Evolutionary conservation across 1,140 invertebrate genomes (phyloP).

Genomic region (Papilio aristodemus): DNA sequence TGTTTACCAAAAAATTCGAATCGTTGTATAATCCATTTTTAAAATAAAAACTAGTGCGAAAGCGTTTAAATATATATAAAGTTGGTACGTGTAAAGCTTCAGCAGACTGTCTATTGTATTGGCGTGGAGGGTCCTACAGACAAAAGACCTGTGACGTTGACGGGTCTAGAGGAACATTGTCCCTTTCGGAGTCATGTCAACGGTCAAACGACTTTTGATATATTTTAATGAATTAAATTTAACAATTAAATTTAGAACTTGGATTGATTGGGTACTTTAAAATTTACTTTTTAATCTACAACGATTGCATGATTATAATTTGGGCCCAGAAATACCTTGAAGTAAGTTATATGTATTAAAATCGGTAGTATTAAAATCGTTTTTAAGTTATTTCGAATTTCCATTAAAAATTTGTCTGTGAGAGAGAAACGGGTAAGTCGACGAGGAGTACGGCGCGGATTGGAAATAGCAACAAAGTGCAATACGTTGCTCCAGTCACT

Average conservation of each 20-base stretch:
- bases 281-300: neutral
- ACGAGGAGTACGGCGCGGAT: constrained; percentile 37
- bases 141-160: constrained; percentile 31
- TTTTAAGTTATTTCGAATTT: constrained; percentile 23
- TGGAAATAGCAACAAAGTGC: constrained; percentile 48
- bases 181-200: constrained; percentile 29
- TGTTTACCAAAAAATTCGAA: neutral
- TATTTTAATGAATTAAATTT: neutral
- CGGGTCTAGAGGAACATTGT: constrained; percentile 32
- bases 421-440: constrained; percentile 27
- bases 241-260: neutral
- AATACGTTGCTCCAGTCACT: constrained; percentile 41
- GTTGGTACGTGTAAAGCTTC: constrained; percentile 26
- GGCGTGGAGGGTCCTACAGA: constrained; percentile 30
- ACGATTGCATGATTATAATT: neutral
- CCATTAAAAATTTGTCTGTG: neutral
- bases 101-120: constrained; percentile 31
- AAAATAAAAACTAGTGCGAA: constrained; percentile 30
- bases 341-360: no score
- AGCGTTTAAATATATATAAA: constrained; percentile 32
- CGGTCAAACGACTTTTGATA: constrained; percentile 19
- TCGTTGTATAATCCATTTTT: constrained; percentile 30
- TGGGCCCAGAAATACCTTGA: neutral
- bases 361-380: neutral
- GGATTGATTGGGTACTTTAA: no score